Conservation (phyloP, 2,888 invertebrate species). For the Plagodis pulveraria region DNA sequence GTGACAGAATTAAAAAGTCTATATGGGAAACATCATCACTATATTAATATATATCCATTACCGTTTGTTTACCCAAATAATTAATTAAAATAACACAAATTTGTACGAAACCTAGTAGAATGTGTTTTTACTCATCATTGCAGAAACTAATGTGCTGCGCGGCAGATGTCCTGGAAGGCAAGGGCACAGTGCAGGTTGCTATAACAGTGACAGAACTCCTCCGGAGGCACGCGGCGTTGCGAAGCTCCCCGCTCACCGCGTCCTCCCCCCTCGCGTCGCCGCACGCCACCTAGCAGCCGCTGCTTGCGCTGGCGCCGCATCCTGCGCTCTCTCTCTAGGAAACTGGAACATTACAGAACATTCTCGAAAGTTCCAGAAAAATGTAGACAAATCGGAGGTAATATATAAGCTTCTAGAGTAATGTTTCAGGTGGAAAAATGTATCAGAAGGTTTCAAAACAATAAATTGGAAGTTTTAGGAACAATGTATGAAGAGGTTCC, state of each 20-base stretch:
- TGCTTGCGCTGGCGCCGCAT: conserved; percentile 71
- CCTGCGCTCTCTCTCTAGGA: conserved; percentile 62
- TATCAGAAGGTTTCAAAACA: no score
- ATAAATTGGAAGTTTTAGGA: no score
- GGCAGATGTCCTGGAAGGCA: conserved; percentile 96
- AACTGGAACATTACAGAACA: not conserved
- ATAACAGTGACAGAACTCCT: conserved; percentile 94
- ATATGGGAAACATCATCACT: no score
- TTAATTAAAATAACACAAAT: no score
- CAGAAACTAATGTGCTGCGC: conserved; percentile 96
- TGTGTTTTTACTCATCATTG: conserved; percentile 49
- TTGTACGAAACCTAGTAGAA: no score
- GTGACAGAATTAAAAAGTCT: no score
- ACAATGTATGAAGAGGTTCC: no score
- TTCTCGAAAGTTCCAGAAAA: not conserved
- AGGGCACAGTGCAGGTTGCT: conserved; percentile 94
- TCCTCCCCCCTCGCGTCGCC: conserved; percentile 42
- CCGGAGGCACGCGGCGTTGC: conserved; percentile 77
- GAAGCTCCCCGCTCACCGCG: conserved; percentile 42
- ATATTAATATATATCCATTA: no score
- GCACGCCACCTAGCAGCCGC: conserved; percentile 73
- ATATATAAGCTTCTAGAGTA: no score
- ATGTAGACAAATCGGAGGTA: no score
- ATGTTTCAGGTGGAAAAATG: no score
- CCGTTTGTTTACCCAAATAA: no score